Evolutionary conservation across 2,888 invertebrate genomes (phyloP).

Genomic region (Acheta domesticus): DNA sequence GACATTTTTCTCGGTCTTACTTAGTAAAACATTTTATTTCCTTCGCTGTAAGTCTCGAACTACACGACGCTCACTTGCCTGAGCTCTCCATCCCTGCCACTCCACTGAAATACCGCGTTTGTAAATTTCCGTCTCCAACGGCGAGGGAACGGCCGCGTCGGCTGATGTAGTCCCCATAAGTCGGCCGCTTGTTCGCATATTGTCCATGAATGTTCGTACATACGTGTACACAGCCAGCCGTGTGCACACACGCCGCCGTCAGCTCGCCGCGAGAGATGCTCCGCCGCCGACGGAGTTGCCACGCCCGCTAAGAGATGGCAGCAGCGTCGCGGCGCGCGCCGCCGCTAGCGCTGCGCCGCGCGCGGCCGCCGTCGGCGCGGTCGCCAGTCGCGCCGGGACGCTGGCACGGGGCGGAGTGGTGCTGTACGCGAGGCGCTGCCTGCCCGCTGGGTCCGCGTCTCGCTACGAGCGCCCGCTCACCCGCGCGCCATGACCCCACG

Average conservation of each 20-base stretch:
- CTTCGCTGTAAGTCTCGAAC: too few relatives aligned
- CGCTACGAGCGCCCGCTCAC: background rate
- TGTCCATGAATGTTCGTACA: too few relatives aligned
- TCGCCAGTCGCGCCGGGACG: background rate
- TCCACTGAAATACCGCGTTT: too few relatives aligned
- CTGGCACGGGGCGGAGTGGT: background rate
- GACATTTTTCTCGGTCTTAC: too few relatives aligned
- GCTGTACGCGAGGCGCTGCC: background rate
- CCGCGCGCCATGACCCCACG: too few relatives aligned
- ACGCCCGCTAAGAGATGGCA: conserved; percentile 18
- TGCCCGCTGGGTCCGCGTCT: conserved; percentile 21
- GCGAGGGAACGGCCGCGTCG: too few relatives aligned
- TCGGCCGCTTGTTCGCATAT: too few relatives aligned
- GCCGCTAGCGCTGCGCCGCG: conserved; percentile 5
- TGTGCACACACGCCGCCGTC: background rate
- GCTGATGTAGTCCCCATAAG: too few relatives aligned
- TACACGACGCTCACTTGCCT: too few relatives aligned
- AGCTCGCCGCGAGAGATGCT: background rate
- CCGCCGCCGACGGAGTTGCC: background rate
- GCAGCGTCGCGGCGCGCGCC: background rate
- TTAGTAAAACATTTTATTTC: too few relatives aligned
- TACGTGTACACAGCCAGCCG: background rate
- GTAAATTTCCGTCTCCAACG: too few relatives aligned
- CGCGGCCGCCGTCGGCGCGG: background rate
- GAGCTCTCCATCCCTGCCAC: too few relatives aligned